Conservation (phyloP, 2,113 vertebrate genomes). For the Pseudorectes ferrugineus region DNA sequence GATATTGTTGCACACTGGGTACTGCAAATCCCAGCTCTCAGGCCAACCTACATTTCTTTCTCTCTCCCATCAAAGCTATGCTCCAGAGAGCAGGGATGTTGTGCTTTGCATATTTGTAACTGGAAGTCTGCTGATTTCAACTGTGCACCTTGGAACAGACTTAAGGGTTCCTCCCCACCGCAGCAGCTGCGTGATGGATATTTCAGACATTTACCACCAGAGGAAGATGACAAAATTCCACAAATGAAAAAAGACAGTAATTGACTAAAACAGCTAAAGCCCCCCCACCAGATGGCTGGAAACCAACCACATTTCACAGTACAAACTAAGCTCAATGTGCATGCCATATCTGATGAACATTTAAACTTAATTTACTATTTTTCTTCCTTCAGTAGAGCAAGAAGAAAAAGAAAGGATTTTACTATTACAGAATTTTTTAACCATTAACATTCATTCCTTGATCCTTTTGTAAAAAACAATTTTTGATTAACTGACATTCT, state of each 20-base stretch:
- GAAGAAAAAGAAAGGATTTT: background rate
- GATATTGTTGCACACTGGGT: background rate
- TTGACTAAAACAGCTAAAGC: background rate
- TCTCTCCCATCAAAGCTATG: background rate
- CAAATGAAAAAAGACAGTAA: background rate
- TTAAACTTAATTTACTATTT: background rate
- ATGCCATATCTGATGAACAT: background rate
- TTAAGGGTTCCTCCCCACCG: background rate
- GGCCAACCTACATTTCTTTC: background rate
- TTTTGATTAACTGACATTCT: background rate
- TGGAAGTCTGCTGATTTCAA: background rate
- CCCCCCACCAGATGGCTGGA: background rate
- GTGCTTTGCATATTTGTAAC: background rate
- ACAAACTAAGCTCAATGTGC: background rate
- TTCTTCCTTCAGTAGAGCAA: background rate
- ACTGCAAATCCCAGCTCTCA: background rate
- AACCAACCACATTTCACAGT: background rate
- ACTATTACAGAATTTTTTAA: background rate
- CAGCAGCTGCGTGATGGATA: background rate
- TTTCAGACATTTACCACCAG: slow-evolving; percentile 8
- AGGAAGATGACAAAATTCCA: slow-evolving; percentile 20
- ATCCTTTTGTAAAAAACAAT: background rate
- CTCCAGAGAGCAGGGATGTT: background rate
- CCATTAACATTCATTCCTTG: background rate
- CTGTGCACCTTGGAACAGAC: background rate